phyloP scores from a whole-genome alignment of 1,140 invertebrate species.

The honey bee (Apis mellifera) region Amel_HAv3.1 CM009940.2:1060501-1061000 shows the following conservation, averaged over 20 bases:
- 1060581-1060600: conserved; percentile 11
- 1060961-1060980: too few species aligned
- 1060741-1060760: neutral
- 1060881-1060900: neutral
- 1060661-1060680: neutral
- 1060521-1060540: conserved; percentile 29
- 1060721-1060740: too few species aligned
- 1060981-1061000: too few species aligned
- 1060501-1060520: conserved; percentile 59
- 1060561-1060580: conserved; percentile 51
- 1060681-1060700: neutral
- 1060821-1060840: neutral
- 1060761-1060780: neutral
- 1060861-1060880: neutral
- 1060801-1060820: neutral
- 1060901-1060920: neutral
- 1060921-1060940: neutral
- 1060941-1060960: too few species aligned
- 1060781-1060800: neutral
- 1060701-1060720: neutral
- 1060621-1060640: neutral
- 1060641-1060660: neutral
- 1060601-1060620: conserved; percentile 7
- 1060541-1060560: conserved; percentile 26
- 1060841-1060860: neutral